Percentiles rank a stretch among this genome's conserved stretches.
Evolutionary conservation across 2,888 invertebrate genomes (phyloP).

Genomic region (Drosophila leonis): DNA sequence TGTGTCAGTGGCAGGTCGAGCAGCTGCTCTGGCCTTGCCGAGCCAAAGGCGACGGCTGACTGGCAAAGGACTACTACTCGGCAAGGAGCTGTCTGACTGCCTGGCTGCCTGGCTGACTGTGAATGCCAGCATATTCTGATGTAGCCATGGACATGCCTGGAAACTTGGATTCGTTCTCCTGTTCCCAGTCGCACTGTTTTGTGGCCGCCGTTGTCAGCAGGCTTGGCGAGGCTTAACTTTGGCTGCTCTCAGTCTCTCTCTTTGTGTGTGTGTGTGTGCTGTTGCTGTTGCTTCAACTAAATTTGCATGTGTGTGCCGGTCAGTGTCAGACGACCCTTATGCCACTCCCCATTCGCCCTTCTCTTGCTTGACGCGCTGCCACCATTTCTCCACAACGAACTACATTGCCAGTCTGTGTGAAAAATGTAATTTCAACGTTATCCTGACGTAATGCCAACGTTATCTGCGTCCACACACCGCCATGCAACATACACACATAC

Average conservation of each 20-base stretch:
- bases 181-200: conserved; percentile 29
- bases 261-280: conserved; percentile 32
- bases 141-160: conserved; percentile 21
- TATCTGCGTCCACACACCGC: conserved; percentile 70
- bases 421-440: conserved; percentile 80
- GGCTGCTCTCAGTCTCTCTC: conserved; percentile 38
- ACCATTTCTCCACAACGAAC: conserved; percentile 5
- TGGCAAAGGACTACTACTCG: conserved; percentile 9
- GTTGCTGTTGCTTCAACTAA: conserved; percentile 39
- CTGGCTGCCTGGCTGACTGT: conserved; percentile 15
- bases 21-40: conserved; percentile 13
- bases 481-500: conserved; percentile 11
- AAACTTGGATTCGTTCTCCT: conserved; percentile 7
- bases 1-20: conserved; percentile 48
- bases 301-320: conserved; percentile 73
- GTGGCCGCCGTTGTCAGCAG: conserved; percentile 35
- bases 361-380: neutral
- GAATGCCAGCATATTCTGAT: conserved; percentile 51
- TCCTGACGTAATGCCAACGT: conserved; percentile 78
- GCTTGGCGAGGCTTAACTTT: conserved; percentile 60
- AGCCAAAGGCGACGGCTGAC: conserved; percentile 23
- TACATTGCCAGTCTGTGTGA: conserved; percentile 63
- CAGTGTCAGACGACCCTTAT: conserved; percentile 47
- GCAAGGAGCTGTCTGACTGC: conserved; percentile 5
- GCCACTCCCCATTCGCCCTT: neutral